These are phyloP conservation scores for Scaptodrosophila latifasciaeformis DNA, from an alignment of 2,888 invertebrate genomes.

Conservation along the genomic window DNA sequence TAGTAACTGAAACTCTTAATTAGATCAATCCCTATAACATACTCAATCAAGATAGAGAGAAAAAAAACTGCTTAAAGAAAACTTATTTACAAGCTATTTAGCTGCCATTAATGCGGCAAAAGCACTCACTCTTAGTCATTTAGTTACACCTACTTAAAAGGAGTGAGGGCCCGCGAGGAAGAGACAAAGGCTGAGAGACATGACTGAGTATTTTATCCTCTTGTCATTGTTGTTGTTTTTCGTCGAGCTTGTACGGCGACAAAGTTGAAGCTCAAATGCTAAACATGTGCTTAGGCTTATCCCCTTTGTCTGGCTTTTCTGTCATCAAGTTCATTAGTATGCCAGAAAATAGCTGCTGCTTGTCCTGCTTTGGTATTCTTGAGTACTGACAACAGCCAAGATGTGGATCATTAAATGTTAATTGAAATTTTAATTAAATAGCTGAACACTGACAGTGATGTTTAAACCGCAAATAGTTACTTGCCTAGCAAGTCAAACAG, in stretches of 20 bases:
- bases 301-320: too few relatives aligned
- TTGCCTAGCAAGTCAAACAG: slow-evolving; percentile 8
- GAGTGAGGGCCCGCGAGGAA: too few relatives aligned
- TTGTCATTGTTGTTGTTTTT: too few relatives aligned
- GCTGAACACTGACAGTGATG: slow-evolving; percentile 42
- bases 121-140: background rate
- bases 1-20: too few relatives aligned
- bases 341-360: background rate
- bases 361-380: slow-evolving; percentile 15
- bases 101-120: background rate
- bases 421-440: slow-evolving; percentile 68
- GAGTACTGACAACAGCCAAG: background rate
- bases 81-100: background rate
- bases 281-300: slow-evolving; percentile 25
- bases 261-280: slow-evolving; percentile 18
- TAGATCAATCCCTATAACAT: too few relatives aligned
- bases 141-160: background rate
- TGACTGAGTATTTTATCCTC: too few relatives aligned
- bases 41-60: too few relatives aligned
- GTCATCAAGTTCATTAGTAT: background rate
- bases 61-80: too few relatives aligned
- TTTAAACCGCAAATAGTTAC: slow-evolving; percentile 29
- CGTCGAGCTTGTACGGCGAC: too few relatives aligned
- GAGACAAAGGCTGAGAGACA: too few relatives aligned
- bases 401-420: slow-evolving; percentile 50